These are phyloP conservation scores for Podargus strigoides DNA, from an alignment of 2,797 vertebrate species.

Conservation along the genomic window DNA sequence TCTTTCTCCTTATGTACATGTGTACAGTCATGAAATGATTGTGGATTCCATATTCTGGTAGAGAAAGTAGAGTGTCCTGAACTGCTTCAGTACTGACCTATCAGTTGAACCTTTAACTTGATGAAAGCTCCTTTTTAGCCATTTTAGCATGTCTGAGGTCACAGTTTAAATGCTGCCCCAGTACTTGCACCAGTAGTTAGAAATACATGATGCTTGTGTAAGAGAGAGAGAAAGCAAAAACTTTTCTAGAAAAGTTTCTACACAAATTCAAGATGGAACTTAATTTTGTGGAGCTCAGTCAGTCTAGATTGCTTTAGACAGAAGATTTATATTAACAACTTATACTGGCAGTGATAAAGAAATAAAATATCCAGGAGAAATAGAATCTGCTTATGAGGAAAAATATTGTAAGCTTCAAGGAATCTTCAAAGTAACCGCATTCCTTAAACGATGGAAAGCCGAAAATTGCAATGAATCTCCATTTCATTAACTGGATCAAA, in stretches of 20 bases:
- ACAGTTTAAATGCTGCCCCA: not conserved
- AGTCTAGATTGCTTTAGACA: not conserved
- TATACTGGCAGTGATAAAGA: not conserved
- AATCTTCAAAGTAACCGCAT: conserved; percentile 3
- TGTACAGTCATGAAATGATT: not conserved
- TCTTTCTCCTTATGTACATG: not conserved
- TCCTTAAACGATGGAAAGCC: not conserved
- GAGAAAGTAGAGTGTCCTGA: not conserved
- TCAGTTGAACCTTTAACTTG: not conserved
- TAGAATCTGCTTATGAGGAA: not conserved
- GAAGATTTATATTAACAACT: not conserved
- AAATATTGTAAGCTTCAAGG: not conserved
- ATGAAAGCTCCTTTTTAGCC: not conserved
- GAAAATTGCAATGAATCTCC: not conserved
- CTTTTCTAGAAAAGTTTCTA: not conserved
- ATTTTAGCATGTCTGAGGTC: not conserved
- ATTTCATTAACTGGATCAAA: conserved; percentile 12
- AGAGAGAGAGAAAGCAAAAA: not conserved
- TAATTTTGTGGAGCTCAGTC: not conserved
- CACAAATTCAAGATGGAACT: not conserved
- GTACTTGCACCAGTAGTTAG: not conserved
- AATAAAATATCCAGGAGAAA: not conserved
- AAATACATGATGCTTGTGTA: not conserved
- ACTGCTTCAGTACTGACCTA: not conserved
- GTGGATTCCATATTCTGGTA: not conserved